Base-by-base conservation (phyloP, 2,113 vertebrate genomes). In the Athene cunicularia region DNA sequence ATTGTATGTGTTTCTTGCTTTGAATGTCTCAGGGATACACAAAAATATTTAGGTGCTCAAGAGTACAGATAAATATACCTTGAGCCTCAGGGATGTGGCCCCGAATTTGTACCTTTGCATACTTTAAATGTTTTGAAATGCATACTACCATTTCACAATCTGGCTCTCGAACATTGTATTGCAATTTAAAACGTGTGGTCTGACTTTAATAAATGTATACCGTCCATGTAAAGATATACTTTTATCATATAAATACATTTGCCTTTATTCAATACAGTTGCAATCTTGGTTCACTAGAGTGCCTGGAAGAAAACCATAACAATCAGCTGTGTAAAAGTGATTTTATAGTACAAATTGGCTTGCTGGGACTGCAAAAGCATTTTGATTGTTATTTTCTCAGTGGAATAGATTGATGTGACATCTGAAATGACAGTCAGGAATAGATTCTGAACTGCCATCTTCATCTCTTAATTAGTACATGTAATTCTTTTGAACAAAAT, bases 401-500 rank as follows among this genome's bases (percentile, higher is more conserved):
- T 43, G 86, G 92, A 95, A 71, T 80, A 60, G 95, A 72, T 79
- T 88, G 97, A 95, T 94, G 73, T 96, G 96, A 87, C 86, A 87
- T 80, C 73, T 89, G 89, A 89, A 94, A 70, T 91, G 96, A 95
- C 91, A 97, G 81, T 21, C 93, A 96, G 94, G 93, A 72, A 58
- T 24, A 75, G 91, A 95, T 91, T 84, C 95, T 73, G 93, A 95
- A 33, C 96, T 89, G 93, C 73, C 91, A 96, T 91, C 96, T 95
- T 97, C 91, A 85, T 96, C 93, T 91, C 91, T 93, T 96, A 95
- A 97, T 96, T 95, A 97, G 70, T 58, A 45, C 70, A 64, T 85
- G 89, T 80, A 81, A 95, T 86, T 96, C 88, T 95, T 88, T 77
- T 89, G 94, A 95, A 84, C 76, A 60, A 84, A 91, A 71, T 68